A percentile compares a stretch with the other conserved stretches of the same genome.
These are phyloP conservation scores for Cryptomyrus ogoouensis DNA, from an alignment of 2,113 vertebrate genomes.

Conservation along the genomic window DNA sequence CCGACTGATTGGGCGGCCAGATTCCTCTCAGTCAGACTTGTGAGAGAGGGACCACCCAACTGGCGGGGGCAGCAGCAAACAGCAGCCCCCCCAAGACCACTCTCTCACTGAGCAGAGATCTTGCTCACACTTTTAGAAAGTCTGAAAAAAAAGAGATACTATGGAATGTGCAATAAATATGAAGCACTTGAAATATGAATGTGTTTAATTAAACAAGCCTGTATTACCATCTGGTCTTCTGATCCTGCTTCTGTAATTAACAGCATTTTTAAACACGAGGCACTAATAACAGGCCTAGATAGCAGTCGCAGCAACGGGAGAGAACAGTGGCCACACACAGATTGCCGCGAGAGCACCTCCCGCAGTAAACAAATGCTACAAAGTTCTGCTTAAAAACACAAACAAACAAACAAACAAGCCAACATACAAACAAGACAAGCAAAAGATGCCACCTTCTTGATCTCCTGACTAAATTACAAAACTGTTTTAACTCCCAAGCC, in stretches of 20 bases:
- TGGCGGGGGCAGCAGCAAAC: neutral
- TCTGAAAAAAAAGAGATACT: constrained; percentile 9
- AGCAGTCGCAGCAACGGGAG: constrained; percentile 33
- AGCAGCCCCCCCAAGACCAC: neutral
- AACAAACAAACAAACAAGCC: neutral
- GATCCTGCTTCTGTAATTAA: constrained; percentile 59
- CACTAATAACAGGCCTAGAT: constrained; percentile 40
- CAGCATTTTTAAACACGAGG: constrained; percentile 27
- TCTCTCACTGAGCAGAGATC: constrained; percentile 1
- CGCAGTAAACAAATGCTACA: constrained; percentile 30
- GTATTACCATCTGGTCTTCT: constrained; percentile 65
- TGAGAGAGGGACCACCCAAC: neutral
- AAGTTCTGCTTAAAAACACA: neutral
- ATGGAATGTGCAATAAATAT: constrained; percentile 27
- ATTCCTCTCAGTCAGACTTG: neutral
- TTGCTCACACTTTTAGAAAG: neutral
- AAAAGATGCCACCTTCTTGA: neutral
- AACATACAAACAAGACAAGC: neutral
- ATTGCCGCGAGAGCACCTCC: constrained; percentile 36
- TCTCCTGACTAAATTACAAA: neutral
- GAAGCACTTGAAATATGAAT: constrained; percentile 68
- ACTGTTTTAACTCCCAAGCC: neutral
- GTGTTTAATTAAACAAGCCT: constrained; percentile 68
- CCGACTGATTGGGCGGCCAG: neutral
- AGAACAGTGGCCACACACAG: constrained; percentile 36